A percentile compares a stretch with the other conserved stretches of the same genome.
phyloP scores from a whole-genome alignment of 1,140 invertebrate species.

The Pogonognathellus flavescens region DNA sequence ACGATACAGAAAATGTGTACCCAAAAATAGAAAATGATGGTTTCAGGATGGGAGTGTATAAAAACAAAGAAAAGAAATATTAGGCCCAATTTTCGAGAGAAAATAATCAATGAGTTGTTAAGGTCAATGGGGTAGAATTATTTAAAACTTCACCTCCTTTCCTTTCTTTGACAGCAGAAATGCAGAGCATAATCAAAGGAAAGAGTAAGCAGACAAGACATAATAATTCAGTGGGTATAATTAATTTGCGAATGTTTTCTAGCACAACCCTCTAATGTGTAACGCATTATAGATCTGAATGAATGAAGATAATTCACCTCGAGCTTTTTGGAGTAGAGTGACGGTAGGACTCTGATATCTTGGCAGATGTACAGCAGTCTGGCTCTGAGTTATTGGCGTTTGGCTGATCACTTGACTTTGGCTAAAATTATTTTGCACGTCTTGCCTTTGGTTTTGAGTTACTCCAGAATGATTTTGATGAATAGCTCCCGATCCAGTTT shows the following conservation, averaged over 20 bases:
- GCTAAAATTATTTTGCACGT: constrained; percentile 37
- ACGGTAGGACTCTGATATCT: constrained; percentile 89
- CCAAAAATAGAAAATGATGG: too few relatives aligned
- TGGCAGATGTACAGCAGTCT: constrained; percentile 73
- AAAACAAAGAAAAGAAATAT: not conserved
- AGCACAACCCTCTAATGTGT: constrained; percentile 27
- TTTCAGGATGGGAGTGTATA: too few relatives aligned
- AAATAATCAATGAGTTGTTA: not conserved
- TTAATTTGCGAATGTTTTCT: constrained; percentile 40
- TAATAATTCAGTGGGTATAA: constrained; percentile 30
- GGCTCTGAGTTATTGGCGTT: constrained; percentile 52
- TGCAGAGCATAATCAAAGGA: not conserved
- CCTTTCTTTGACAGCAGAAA: constrained; percentile 16
- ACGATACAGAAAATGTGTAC: too few relatives aligned
- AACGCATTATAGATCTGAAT: constrained; percentile 17
- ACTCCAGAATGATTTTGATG: constrained; percentile 53
- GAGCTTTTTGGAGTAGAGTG: constrained; percentile 87
- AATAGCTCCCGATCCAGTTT: not conserved
- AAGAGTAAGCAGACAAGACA: constrained; percentile 1
- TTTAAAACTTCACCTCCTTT: constrained; percentile 20
- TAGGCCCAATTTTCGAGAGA: not conserved
- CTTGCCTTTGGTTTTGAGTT: constrained; percentile 33
- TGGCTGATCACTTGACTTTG: constrained; percentile 37
- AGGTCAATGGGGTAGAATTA: not conserved
- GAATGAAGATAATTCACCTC: constrained; percentile 76